A percentile compares a stretch with the other conserved stretches of the same genome.
Conservation (phyloP, 1,140 invertebrate genomes). For the Drosophila pachea region DNA sequence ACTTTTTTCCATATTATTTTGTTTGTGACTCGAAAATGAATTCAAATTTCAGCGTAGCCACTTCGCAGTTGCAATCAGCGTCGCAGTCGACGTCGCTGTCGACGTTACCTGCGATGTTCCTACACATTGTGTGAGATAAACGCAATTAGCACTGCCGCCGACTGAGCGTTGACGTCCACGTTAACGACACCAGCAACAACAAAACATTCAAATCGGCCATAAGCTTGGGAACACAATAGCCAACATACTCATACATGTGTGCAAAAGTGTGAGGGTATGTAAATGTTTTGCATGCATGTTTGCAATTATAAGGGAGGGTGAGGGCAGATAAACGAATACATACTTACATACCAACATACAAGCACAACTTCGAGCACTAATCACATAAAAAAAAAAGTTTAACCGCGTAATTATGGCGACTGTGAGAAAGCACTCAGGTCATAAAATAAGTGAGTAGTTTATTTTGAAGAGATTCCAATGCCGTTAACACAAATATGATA, state of each 20-base stretch:
- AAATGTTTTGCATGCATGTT: slow-evolving; percentile 71
- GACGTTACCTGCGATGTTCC: slow-evolving; percentile 38
- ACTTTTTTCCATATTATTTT: slow-evolving; percentile 45
- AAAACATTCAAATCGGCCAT: slow-evolving; percentile 43
- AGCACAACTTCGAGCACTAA: slow-evolving; percentile 40
- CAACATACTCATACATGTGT: slow-evolving; percentile 16
- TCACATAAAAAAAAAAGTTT: slow-evolving; percentile 60
- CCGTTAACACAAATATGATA: too few relatives aligned
- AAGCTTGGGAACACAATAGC: slow-evolving; percentile 70
- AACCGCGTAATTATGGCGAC: slow-evolving; percentile 56
- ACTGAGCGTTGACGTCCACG: slow-evolving; percentile 32
- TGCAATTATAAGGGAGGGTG: slow-evolving; percentile 71
- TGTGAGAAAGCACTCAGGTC: slow-evolving; percentile 63
- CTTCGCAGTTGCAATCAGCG: slow-evolving; percentile 49
- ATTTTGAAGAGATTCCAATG: not conserved
- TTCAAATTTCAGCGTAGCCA: slow-evolving; percentile 67
- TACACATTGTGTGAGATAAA: slow-evolving; percentile 71
- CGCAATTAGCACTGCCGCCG: slow-evolving; percentile 72
- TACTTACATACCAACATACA: not conserved
- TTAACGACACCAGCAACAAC: slow-evolving; percentile 37
- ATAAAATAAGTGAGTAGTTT: slow-evolving; percentile 11
- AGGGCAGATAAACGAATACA: slow-evolving; percentile 38
- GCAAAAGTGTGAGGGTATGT: slow-evolving; percentile 37
- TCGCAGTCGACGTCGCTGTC: slow-evolving; percentile 31
- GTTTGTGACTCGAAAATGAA: slow-evolving; percentile 68